Percentiles rank a stretch among this genome's conserved stretches.
Conservation (phyloP, 2,797 vertebrate genomes). For the Mastacembelus armatus region DNA sequence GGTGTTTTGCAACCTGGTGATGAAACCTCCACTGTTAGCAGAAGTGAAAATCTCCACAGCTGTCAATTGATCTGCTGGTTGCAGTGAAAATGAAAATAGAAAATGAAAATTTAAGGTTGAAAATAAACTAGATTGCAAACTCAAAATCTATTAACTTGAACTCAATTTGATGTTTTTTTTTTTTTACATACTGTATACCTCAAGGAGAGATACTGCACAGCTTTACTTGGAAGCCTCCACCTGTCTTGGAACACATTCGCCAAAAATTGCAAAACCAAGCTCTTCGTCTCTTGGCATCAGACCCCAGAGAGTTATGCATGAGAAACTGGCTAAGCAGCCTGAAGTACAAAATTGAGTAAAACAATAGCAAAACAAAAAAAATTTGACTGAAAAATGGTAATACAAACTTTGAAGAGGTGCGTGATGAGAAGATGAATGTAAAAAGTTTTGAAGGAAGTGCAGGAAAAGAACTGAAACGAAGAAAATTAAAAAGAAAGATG, state of each 20-base stretch:
- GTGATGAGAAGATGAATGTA: constrained; percentile 15
- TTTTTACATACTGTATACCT: no score
- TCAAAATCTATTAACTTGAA: no score
- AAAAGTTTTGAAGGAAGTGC: constrained; percentile 9
- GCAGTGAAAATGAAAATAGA: not conserved
- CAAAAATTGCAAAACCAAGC: constrained; percentile 16
- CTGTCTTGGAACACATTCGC: not conserved
- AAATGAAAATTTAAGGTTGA: not conserved
- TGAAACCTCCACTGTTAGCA: constrained; percentile 2
- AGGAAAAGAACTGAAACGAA: constrained; percentile 20
- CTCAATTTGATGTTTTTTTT: no score
- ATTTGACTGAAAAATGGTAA: constrained; percentile 20
- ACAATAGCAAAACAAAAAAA: constrained; percentile 16
- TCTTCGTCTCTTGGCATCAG: constrained; percentile 21
- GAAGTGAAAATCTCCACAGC: not conserved
- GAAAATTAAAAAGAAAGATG: constrained; percentile 23
- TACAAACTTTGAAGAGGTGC: constrained; percentile 22
- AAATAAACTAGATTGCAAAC: no score
- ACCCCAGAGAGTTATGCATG: not conserved
- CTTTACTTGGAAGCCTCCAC: not conserved
- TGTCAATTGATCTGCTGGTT: not conserved
- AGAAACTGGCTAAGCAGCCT: not conserved
- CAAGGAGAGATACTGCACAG: not conserved
- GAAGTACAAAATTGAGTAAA: constrained; percentile 12
- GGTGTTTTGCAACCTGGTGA: constrained; percentile 3